Evolutionary conservation across 2,797 vertebrate species (phyloP), one percentile per base, ranked within the genome.

Genomic region (Labeo calbasu): DNA sequence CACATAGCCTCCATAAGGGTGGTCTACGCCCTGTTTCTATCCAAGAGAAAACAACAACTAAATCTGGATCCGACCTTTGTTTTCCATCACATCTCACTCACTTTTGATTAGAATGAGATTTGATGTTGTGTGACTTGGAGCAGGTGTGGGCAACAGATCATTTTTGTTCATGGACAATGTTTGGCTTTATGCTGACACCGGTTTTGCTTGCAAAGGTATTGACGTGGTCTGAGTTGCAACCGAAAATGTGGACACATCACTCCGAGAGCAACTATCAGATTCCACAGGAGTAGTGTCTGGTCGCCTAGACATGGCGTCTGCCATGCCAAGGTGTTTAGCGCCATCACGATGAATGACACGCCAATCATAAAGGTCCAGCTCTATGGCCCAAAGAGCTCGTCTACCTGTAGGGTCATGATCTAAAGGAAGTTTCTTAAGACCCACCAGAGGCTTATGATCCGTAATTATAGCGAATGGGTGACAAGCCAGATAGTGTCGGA

Each of bases 401-500:
- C 17, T 75, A 36, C 50, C 50, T 1, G 2, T 75, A 75, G 50
- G 28, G 2, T 75, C 50, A 55, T 79, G 77, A 23, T 79, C 61
- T 2, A 69, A 25, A 4, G 68, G 83, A 28, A 81, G 48, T 55
- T 85, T 85, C 25, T 66, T 85, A 13, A 85, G 57, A 66, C 48
- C 71, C 5, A 80, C 25, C 43, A 81, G 17, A 21, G 78, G 84
- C 23, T 85, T 81, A 10, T 63, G 68, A 61, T 84, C 76, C 12
- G 55, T 79, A n/a, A 79, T 17, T 3, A 51, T 61, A 1, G 77
- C 79, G 40, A 85, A 71, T 8, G 11, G n/a, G 13, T 61, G 57
- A n/a, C 72, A 76, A 50, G 73, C 23, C 13, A 84, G 43, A 10
- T 77, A 82, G 13, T 84, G 83, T 32, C n/a, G 75, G 53, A 87